Conservation (phyloP, 1,140 invertebrate species). For the Chironomus tepperi region DNA sequence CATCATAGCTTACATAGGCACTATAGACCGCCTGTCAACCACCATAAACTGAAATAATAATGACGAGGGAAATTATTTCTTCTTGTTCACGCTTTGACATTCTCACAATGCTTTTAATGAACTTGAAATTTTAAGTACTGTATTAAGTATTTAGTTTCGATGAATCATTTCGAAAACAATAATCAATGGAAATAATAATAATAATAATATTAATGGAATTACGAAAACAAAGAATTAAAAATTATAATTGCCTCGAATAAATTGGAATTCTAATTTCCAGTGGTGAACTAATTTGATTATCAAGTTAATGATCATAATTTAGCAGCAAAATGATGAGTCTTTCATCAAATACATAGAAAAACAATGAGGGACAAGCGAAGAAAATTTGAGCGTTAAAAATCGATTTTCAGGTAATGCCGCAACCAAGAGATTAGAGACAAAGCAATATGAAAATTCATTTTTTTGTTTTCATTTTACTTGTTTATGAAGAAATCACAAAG, state of each 20-base stretch:
- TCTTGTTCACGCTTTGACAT: background rate
- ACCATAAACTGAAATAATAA: background rate
- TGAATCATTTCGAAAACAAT: background rate
- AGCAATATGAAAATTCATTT: too few relatives aligned
- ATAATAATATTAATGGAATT: too few relatives aligned
- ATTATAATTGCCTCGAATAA: background rate
- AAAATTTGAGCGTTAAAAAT: too few relatives aligned
- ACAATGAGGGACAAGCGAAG: too few relatives aligned
- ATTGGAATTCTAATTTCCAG: background rate
- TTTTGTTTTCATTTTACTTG: too few relatives aligned
- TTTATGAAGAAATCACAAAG: too few relatives aligned
- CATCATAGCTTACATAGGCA: too few relatives aligned
- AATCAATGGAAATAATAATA: background rate
- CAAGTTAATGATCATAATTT: background rate
- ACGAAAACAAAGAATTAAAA: background rate
- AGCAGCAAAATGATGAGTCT: background rate
- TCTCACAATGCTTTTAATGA: background rate
- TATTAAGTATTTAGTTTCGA: background rate
- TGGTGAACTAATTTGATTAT: constrained; percentile 8
- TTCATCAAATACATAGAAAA: too few relatives aligned
- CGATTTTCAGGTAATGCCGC: too few relatives aligned
- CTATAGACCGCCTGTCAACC: background rate
- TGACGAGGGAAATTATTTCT: too few relatives aligned
- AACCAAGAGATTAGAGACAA: too few relatives aligned
- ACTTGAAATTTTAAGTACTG: background rate